Percentiles rank a stretch among this genome's conserved stretches.
Evolutionary conservation across 2,113 vertebrate species (phyloP).

Genomic region (Perognathus longimembris): DNA sequence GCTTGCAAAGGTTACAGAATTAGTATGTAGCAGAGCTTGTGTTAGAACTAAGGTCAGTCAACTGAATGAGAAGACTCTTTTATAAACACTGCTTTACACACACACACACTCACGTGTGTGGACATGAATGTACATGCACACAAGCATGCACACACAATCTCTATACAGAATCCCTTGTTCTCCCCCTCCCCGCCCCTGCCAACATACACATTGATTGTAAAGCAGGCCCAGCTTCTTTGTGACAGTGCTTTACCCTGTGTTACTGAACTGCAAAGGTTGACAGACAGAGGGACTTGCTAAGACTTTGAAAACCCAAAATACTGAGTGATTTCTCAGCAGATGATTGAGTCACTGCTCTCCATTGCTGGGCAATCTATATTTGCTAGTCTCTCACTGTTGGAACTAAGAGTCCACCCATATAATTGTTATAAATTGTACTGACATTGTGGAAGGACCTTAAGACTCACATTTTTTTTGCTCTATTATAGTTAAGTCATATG

Average conservation of each 20-base stretch:
- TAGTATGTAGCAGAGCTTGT: not conserved
- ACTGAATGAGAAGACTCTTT: not conserved
- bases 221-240: not conserved
- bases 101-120: no score
- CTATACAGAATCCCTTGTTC: not conserved
- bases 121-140: no score
- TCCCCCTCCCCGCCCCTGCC: not conserved
- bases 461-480: not conserved
- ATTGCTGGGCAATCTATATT: fast-evolving
- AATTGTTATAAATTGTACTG: not conserved
- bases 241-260: not conserved
- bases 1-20: not conserved
- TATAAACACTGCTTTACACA: not conserved
- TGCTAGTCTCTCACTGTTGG: fast-evolving
- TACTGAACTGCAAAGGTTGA: not conserved
- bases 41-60: no score
- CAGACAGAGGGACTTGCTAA: not conserved
- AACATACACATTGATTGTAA: not conserved
- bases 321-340: not conserved
- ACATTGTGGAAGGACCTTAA: not conserved
- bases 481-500: not conserved
- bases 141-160: no score
- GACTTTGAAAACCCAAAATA: not conserved
- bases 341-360: not conserved
- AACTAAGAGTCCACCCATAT: no score